Evolutionary conservation across 2,797 vertebrate genomes (phyloP), one percentile per base, ranked within the genome.

Genomic region (Coilia nasus): DNA sequence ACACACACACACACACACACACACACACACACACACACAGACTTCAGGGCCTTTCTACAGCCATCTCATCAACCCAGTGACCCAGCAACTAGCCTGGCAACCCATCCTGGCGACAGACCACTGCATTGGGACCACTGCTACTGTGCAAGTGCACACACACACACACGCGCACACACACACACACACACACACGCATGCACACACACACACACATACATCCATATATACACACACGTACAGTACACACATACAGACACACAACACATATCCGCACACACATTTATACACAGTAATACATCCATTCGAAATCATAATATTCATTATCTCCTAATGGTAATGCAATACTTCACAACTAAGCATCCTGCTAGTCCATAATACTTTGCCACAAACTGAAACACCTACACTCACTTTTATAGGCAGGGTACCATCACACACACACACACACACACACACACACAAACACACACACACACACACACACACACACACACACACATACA

Each of bases 11-110:
- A 91, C 93, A 94, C 85, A 93, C 92, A 95, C 94, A 92, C 90
- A 92, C 88, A 87, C 89, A 90, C 93, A 93, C 86, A 94, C 92
- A 96, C 94, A 93, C 90, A 92, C 87, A 86, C 88, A 31, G 44
- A 54, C 82, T 89, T 94, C 89, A 93, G 90, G 88, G 86, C 83
- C 90, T 91, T 89, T 90, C 87, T 87, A 86, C 87, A 92, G 87
- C 88, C 90, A 93, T 87, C 87, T 84, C 92, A 94, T 90, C 92
- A 91, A 92, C 64, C 88, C 88, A 87, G 44, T 92, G 92, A 91
- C 87, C 92, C 90, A 83, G 78, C 50, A 71, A 85, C 78, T 56
- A 54, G 67, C 67, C 28, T 71, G 64, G 64, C 64, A 71, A 71
- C 64, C 64, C 64, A 35, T 71, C 64, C 64, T 71, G 89, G 64